Base-by-base conservation (phyloP, 2,797 vertebrate genomes). In the Lateolabrax maculatus region DNA sequence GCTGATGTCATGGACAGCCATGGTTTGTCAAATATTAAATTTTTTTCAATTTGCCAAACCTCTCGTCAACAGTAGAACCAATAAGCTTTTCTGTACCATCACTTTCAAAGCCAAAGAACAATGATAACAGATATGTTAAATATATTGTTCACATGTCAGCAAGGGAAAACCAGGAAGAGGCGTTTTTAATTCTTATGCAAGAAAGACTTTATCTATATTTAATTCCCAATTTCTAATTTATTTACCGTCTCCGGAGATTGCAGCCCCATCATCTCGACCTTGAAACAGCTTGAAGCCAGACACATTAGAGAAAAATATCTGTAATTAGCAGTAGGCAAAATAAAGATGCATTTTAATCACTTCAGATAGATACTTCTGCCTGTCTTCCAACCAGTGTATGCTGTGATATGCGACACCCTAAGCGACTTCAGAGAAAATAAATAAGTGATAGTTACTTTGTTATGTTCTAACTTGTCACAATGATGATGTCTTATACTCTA, bases 201-300 rank as follows among this genome's bases (percentile, higher is more conserved):
- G 0, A 67, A 67, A 57, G 39, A 65, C 27, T 66, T 43, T 57
- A 46, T 89, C 56, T 80, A 71, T 70, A 57, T 81, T 65, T 37
- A 36, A 78, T 80, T 79, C 37, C 21, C 31, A 39, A 61, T 65
- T 64, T 71, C 16, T 15, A 34, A 55, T 71, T 15, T 43, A 75
- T 84, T 78, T 60, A 71, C 23, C 25, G 0, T 79, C 84, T 69
- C 63, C 13, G 27, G 37, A 63, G 80, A 84, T 49, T 23, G 51
- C 44, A 25, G 75, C 68, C 61, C 36, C 36, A 34, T 83, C 62
- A 41, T 66, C 21, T 36, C 71, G 72, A 90, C 90, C 84, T 90
- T 87, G 79, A 74, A 88, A 9, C 43, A 16, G 58, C 69, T 80
- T 77, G 63, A 73, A 72, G 49, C 11, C 66, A 76, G 46, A 79